Evolutionary conservation across 1,140 invertebrate genomes (phyloP).

Genomic region (Rhizoglyphus robini): DNA sequence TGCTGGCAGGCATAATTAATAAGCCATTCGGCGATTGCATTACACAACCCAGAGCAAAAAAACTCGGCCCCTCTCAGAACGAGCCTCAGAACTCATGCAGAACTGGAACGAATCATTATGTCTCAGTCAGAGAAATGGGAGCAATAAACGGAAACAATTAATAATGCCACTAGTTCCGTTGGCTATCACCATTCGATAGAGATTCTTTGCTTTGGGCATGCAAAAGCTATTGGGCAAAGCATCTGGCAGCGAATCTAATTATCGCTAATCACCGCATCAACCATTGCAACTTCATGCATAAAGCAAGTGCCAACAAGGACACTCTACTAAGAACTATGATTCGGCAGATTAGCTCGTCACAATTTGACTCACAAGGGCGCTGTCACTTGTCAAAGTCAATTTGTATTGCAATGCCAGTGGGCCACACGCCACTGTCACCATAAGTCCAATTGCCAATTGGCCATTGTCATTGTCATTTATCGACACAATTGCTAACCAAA

Average conservation of each 20-base stretch:
- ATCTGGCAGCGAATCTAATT: no score
- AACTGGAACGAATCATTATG: not conserved
- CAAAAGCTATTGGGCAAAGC: no score
- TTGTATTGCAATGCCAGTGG: not conserved
- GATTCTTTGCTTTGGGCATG: no score
- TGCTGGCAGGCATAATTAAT: not conserved
- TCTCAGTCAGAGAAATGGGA: not conserved
- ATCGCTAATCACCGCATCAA: slow-evolving; percentile 9
- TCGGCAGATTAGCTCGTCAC: not conserved
- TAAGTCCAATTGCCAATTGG: not conserved
- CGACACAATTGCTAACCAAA: not conserved
- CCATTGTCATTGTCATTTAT: not conserved
- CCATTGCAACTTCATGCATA: no score
- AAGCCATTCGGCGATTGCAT: slow-evolving; percentile 3
- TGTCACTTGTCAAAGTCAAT: not conserved
- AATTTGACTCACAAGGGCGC: no score
- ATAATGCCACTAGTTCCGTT: not conserved
- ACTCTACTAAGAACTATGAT: not conserved
- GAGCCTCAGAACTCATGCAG: not conserved
- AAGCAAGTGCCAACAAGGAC: not conserved
- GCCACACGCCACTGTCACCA: not conserved
- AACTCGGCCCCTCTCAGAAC: not conserved
- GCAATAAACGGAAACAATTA: slow-evolving; percentile 8
- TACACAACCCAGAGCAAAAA: not conserved
- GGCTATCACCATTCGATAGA: not conserved